Conservation (phyloP, 2,797 vertebrate species). For the Euthynnus affinis region DNA sequence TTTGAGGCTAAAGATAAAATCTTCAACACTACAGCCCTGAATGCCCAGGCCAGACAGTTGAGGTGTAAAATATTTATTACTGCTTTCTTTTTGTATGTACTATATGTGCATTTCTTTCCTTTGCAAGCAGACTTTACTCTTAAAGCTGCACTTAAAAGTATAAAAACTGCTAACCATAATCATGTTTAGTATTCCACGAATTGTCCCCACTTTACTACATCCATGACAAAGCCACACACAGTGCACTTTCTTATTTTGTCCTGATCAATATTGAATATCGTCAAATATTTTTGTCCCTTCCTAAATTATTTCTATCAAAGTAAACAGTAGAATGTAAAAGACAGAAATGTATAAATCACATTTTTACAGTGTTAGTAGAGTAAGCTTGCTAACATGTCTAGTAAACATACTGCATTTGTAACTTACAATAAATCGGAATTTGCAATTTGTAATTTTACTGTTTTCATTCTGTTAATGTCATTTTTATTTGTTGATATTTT, state of each 20-base stretch:
- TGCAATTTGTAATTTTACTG: no score
- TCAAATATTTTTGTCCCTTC: no score
- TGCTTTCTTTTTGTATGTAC: background rate
- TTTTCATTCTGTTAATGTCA: background rate
- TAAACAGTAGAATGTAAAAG: background rate
- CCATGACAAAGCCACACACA: background rate
- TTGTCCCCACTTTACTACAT: background rate
- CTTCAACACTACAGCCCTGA: no score
- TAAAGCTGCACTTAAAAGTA: background rate
- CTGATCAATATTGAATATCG: no score
- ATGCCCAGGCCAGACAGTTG: no score
- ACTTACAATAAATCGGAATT: background rate
- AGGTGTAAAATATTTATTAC: no score
- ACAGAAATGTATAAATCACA: background rate
- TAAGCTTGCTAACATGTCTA: background rate
- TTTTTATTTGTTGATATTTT: background rate
- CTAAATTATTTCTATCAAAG: no score
- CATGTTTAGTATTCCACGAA: constrained; percentile 2
- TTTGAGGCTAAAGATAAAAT: no score
- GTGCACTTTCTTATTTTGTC: background rate
- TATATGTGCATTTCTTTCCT: no score
- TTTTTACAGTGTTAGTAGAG: background rate
- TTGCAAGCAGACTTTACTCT: background rate
- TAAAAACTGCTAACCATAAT: background rate
- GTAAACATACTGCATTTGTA: background rate